These are phyloP conservation scores for Chaitophorus viminalis DNA, from an alignment of 2,888 invertebrate genomes.

Conservation along the genomic window DNA sequence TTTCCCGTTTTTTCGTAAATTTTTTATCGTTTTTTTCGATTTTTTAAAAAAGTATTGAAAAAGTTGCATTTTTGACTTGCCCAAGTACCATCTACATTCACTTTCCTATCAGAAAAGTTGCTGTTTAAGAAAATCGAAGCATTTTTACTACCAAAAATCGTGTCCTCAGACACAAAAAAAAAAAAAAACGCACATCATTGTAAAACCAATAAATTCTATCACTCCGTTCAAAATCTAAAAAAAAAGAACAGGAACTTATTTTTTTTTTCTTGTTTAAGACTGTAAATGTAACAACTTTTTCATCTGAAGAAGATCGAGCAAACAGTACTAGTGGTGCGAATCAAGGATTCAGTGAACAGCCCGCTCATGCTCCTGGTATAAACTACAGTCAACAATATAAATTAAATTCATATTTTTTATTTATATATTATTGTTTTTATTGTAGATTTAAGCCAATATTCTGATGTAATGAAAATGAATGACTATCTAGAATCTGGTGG, in stretches of 20 bases:
- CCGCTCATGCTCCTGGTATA: conserved; percentile 57
- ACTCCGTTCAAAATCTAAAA: no score
- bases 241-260: neutral
- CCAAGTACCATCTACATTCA: no score
- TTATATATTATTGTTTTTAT: conserved; percentile 11
- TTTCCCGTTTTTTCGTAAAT: no score
- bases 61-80: no score
- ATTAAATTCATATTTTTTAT: conserved; percentile 13
- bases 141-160: no score
- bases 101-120: no score
- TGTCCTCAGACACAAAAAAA: no score
- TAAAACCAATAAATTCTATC: no score
- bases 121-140: no score
- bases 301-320: conserved; percentile 45
- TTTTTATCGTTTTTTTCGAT: no score
- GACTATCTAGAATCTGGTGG: conserved; percentile 84
- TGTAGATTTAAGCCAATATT: conserved; percentile 66
- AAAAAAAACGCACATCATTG: no score
- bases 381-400: neutral
- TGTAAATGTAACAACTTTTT: conserved; percentile 20
- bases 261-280: conserved; percentile 20
- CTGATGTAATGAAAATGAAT: conserved; percentile 85
- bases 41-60: no score
- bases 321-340: conserved; percentile 1
- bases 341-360: conserved; percentile 47